A percentile compares a stretch with the other conserved stretches of the same genome.
These are phyloP conservation scores for Chaetorhynchus papuensis DNA, from an alignment of 2,113 vertebrate genomes.

Conservation along the genomic window DNA sequence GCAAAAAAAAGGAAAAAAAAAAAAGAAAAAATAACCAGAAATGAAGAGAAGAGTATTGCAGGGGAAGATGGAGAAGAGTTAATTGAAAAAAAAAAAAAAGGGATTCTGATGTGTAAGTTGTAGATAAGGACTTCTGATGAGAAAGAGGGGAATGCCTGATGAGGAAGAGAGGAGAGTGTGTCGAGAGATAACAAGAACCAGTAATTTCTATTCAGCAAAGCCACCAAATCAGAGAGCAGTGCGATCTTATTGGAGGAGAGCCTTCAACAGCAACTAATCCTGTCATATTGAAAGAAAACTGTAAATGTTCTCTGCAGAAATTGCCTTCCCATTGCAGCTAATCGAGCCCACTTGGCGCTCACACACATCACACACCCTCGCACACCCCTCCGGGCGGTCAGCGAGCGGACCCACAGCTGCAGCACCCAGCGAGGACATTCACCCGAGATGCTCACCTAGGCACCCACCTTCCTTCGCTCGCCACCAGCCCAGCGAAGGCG, in stretches of 20 bases:
- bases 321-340: constrained; percentile 68
- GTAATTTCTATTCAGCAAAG: constrained; percentile 69
- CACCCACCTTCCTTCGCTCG: background rate
- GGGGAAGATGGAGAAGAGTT: background rate
- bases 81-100: background rate
- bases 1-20: accelerated
- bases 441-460: background rate
- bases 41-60: background rate
- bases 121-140: constrained; percentile 54
- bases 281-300: constrained; percentile 70
- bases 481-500: background rate
- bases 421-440: background rate
- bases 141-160: constrained; percentile 22
- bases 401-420: background rate
- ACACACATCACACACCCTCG: background rate
- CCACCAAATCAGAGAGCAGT: constrained; percentile 74
- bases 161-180: constrained; percentile 12
- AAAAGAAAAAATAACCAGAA: background rate
- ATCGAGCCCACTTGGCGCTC: constrained; percentile 22
- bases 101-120: constrained; percentile 30
- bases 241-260: constrained; percentile 73
- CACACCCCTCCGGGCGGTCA: background rate
- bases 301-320: constrained; percentile 69
- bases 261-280: constrained; percentile 66
- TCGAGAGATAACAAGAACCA: constrained; percentile 60